Percentiles rank a stretch among this genome's conserved stretches.
Conservation (phyloP, 2,888 invertebrate species). For the Fabriciana adippe region DNA sequence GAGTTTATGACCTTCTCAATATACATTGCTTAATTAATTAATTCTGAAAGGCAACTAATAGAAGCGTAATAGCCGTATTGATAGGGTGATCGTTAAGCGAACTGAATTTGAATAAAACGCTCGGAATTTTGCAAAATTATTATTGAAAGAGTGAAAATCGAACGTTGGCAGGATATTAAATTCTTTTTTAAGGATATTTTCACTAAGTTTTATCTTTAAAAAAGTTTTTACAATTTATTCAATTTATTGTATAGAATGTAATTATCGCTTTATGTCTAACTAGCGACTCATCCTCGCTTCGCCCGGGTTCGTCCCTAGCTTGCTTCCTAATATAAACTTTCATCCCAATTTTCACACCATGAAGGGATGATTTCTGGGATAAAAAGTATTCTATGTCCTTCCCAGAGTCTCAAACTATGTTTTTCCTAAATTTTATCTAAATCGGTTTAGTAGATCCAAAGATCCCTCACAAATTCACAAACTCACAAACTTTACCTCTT, state of each 20-base stretch:
- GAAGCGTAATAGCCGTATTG: conserved; percentile 34
- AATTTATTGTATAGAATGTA: conserved; percentile 9
- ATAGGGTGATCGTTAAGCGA: conserved; percentile 29
- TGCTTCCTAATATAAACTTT: no score
- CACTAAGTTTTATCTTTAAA: conserved; percentile 5
- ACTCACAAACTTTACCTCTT: no score
- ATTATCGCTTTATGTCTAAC: not conserved
- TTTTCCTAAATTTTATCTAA: no score
- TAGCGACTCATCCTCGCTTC: no score
- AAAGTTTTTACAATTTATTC: conserved; percentile 8
- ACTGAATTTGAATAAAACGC: conserved; percentile 28
- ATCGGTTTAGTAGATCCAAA: no score
- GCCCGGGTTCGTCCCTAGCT: no score
- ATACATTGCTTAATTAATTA: conserved; percentile 40
- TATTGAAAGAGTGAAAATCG: conserved; percentile 17
- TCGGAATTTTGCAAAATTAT: conserved; percentile 26
- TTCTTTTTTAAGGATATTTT: conserved; percentile 13
- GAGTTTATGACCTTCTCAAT: conserved; percentile 34
- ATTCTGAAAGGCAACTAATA: conserved; percentile 35
- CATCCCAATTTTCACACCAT: no score
- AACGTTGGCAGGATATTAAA: conserved; percentile 19
- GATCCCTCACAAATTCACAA: no score
- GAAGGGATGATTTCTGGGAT: no score
- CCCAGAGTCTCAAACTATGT: no score
- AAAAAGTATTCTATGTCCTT: no score